phyloP scores from a whole-genome alignment of 2,113 vertebrate genomes.

The Pipa parva region DNA sequence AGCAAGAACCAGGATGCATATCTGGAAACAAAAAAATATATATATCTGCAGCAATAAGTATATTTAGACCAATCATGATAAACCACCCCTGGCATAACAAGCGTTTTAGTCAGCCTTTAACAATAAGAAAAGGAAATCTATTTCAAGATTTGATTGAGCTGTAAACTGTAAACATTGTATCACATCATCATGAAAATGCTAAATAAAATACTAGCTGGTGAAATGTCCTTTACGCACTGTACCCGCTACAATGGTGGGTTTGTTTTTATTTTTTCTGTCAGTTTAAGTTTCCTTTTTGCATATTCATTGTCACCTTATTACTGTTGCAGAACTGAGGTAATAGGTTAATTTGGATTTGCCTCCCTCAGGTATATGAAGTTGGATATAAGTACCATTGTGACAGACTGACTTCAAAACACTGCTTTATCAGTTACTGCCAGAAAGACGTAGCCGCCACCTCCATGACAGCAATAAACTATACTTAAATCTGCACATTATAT shows the following conservation, averaged over 20 bases:
- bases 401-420: conserved; percentile 63
- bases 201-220: no score
- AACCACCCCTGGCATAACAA: no score
- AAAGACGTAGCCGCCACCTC: conserved; percentile 54
- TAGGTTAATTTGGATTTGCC: conserved; percentile 61
- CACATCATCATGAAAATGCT: no score
- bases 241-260: conserved; percentile 57
- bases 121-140: no score
- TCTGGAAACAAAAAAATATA: no score
- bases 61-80: no score
- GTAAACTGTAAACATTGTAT: no score
- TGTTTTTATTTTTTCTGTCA: conserved; percentile 55
- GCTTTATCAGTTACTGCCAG: conserved; percentile 66
- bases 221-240: conserved; percentile 69
- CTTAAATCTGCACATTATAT: conserved; percentile 52
- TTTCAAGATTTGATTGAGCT: no score
- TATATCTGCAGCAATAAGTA: no score
- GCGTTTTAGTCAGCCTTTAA: no score
- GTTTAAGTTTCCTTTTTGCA: conserved; percentile 56
- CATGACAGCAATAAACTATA: conserved; percentile 59
- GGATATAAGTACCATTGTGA: conserved; percentile 64
- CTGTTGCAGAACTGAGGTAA: conserved; percentile 58
- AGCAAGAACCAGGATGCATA: no score
- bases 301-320: conserved; percentile 62
- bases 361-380: conserved; percentile 61